phyloP scores from a whole-genome alignment of 2,113 vertebrate species.

The Dipodomys spectabilis region DNA sequence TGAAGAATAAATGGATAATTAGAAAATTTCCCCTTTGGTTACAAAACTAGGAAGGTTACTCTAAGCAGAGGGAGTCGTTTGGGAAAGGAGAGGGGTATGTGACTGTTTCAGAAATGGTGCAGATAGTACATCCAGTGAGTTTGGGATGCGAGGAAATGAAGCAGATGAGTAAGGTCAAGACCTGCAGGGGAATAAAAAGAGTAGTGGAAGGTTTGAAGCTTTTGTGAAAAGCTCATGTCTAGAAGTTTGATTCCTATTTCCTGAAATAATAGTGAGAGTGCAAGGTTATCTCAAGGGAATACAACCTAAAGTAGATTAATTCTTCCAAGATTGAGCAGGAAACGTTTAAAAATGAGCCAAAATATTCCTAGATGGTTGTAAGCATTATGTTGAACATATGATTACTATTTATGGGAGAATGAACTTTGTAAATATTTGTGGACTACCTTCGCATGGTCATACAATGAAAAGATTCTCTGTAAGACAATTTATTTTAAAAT shows the following conservation, averaged over 20 bases:
- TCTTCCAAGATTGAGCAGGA: neutral
- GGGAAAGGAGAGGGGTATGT: neutral
- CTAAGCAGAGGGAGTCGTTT: neutral
- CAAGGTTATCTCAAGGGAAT: neutral
- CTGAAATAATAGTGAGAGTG: neutral
- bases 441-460: neutral
- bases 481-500: neutral
- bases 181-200: neutral
- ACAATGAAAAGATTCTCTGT: neutral
- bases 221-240: neutral
- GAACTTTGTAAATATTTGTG: neutral
- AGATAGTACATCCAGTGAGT: neutral
- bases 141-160: neutral
- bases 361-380: neutral
- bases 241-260: neutral
- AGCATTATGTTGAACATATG: neutral
- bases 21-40: neutral
- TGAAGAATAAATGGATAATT: neutral
- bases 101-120: neutral
- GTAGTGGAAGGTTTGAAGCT: neutral
- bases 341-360: neutral
- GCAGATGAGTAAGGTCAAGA: neutral
- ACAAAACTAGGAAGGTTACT: neutral
- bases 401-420: neutral
- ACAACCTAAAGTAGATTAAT: neutral